A percentile compares a stretch with the other conserved stretches of the same genome.
phyloP scores from a whole-genome alignment of 2,888 invertebrate species.

The Athalia rosae region DNA sequence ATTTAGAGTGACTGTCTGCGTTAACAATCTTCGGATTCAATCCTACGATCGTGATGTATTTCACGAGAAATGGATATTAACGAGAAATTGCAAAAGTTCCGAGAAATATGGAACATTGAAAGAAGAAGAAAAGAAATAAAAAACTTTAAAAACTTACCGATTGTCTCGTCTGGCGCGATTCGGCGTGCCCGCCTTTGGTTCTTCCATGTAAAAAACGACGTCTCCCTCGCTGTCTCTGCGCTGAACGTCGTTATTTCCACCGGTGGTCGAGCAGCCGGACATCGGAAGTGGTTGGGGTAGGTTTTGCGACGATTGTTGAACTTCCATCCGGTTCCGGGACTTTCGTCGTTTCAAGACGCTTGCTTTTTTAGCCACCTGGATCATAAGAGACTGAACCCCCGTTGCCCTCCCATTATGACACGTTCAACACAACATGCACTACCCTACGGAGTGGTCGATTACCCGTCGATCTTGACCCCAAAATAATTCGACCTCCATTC shows the following conservation, averaged over 20 bases:
- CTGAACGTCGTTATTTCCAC: conserved; percentile 58
- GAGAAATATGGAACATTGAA: not conserved
- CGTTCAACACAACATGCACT: conserved; percentile 71
- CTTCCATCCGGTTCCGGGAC: conserved; percentile 81
- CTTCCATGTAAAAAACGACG: conserved; percentile 81
- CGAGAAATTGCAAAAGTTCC: too few species aligned
- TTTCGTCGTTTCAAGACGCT: conserved; percentile 83
- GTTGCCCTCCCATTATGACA: conserved; percentile 72
- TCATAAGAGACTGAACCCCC: conserved; percentile 81
- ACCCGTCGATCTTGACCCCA: not conserved
- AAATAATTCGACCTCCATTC: not conserved
- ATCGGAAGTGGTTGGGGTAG: conserved; percentile 57
- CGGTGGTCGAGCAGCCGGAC: conserved; percentile 57
- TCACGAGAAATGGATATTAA: not conserved
- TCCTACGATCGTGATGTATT: too few species aligned
- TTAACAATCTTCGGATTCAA: too few species aligned
- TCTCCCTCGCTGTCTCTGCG: conserved; percentile 79
- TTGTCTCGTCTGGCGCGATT: conserved; percentile 69
- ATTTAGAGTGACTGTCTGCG: too few species aligned
- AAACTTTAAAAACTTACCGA: conserved; percentile 67
- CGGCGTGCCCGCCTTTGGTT: conserved; percentile 76
- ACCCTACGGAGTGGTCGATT: conserved; percentile 54
- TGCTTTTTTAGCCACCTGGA: conserved; percentile 84
- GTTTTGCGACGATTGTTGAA: conserved; percentile 62
- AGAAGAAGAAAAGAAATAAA: not conserved